Conservation (phyloP, 2,113 vertebrate species). For the Nanorana parkeri region DNA sequence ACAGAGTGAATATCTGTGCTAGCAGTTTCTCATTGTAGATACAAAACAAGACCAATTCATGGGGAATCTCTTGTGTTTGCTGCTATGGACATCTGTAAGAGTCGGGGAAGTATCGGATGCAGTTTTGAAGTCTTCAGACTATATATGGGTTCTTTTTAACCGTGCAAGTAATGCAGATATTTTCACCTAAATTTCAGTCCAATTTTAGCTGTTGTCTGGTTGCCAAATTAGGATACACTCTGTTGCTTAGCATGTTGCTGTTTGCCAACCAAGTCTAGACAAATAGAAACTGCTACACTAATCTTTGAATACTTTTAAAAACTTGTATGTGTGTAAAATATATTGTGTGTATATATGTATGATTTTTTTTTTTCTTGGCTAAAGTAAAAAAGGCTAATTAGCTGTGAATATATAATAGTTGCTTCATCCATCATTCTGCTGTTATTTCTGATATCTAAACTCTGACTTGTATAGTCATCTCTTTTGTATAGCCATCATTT, state of each 20-base stretch:
- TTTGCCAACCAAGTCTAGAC: slow-evolving; percentile 85
- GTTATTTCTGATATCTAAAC: too few relatives aligned
- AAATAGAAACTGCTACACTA: slow-evolving; percentile 53
- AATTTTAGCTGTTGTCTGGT: slow-evolving; percentile 74
- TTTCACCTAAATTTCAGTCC: slow-evolving; percentile 71
- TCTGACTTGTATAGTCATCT: too few relatives aligned
- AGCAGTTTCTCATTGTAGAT: slow-evolving; percentile 66
- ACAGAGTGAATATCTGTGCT: slow-evolving; percentile 82
- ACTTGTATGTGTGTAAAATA: neutral
- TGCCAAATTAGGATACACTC: slow-evolving; percentile 77
- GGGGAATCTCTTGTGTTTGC: slow-evolving; percentile 78
- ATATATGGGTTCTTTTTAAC: slow-evolving; percentile 78
- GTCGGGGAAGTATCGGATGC: slow-evolving; percentile 66
- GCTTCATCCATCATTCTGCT: too few relatives aligned
- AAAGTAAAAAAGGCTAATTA: neutral
- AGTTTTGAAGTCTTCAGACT: slow-evolving; percentile 68
- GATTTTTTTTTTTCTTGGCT: neutral
- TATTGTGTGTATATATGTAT: slow-evolving; percentile 5
- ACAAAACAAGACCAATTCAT: slow-evolving; percentile 72
- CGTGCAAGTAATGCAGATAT: slow-evolving; percentile 61
- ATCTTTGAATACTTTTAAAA: slow-evolving; percentile 8
- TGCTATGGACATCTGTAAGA: slow-evolving; percentile 85
- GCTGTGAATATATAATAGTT: too few relatives aligned
- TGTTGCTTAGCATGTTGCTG: slow-evolving; percentile 91
- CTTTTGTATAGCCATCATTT: too few relatives aligned